Base-by-base conservation (phyloP, 2,797 vertebrate species). In the Macroramphosus scolopax region DNA sequence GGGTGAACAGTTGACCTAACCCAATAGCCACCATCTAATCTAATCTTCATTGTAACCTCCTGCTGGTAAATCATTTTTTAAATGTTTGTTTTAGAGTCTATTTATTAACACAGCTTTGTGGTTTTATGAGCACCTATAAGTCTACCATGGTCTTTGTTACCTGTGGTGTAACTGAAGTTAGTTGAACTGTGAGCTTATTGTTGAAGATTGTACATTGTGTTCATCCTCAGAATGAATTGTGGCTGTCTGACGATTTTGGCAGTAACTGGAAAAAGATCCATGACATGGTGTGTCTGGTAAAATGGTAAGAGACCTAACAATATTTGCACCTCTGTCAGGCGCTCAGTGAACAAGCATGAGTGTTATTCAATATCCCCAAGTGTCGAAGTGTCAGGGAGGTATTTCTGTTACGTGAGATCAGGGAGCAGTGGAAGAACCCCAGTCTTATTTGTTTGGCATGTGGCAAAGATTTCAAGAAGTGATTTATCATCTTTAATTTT, bases 161-260 rank as follows among this genome's bases (percentile, higher is more conserved):
- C n/a, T n/a, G n/a, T n/a, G n/a, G n/a, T n/a, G n/a, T n/a, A n/a
- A n/a, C n/a, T n/a, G n/a, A n/a, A n/a, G 0, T 26, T 38, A 3
- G 6, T 31, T 26, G 1, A 7, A 9, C 4, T 9, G 2, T 5
- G 7, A 45, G 16, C 50, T 0, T 12, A 33, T 50, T 1, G 11
- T 53, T 46, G 38, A 33, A 53, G 18, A 8, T n/a, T n/a, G n/a
- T n/a, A n/a, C n/a, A 12, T 13, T 36, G 1, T 26, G 17, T 37
- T 13, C 34, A 18, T 1, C 80, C 76, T 69, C 87, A 98, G 96
- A 89, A 92, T 40, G 90, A 92, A 34, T 87, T 98, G 56, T 97
- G 94, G 95, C 55, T 97, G 63, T 95, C 96, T 47, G 87, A 85
- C 77, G 88, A 96, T 80, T 93, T 96, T 56, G 94, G 94, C 16